Percentiles rank a stretch among this genome's conserved stretches.
Evolutionary conservation across 2,888 invertebrate genomes (phyloP).

Genomic region (Catocala sponsa): DNA sequence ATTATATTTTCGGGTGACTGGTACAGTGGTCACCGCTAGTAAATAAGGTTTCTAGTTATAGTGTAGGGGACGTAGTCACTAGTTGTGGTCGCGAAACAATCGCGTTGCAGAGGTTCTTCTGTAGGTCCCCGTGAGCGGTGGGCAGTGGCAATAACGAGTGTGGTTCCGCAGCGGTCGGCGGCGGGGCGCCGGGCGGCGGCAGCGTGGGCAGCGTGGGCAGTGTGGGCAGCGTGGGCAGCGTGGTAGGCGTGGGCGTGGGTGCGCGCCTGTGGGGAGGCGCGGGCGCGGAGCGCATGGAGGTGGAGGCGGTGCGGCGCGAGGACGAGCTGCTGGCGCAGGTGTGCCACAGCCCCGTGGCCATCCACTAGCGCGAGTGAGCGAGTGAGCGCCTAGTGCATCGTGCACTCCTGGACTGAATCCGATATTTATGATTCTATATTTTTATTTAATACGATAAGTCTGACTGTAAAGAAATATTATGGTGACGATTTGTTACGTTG

Average conservation of each 20-base stretch:
- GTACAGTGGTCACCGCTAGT: too few relatives aligned
- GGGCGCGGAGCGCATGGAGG: constrained; percentile 91
- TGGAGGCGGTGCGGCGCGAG: constrained; percentile 77
- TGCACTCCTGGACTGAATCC: constrained; percentile 69
- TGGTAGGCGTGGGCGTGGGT: constrained; percentile 33
- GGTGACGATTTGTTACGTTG: constrained; percentile 79
- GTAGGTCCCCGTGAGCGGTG: background rate
- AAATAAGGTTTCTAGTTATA: too few relatives aligned
- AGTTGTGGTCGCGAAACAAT: too few relatives aligned
- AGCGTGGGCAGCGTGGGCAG: constrained; percentile 20
- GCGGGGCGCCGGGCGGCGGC: constrained; percentile 23
- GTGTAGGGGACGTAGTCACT: too few relatives aligned
- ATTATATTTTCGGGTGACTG: too few relatives aligned
- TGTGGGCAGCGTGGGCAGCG: constrained; percentile 7
- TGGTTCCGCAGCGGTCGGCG: constrained; percentile 62
- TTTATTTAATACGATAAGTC: constrained; percentile 87
- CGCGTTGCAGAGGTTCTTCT: background rate
- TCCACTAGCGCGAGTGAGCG: constrained; percentile 87
- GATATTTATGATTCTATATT: constrained; percentile 86
- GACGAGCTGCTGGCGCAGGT: constrained; percentile 93
- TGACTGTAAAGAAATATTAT: constrained; percentile 82
- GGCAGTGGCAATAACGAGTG: constrained; percentile 11
- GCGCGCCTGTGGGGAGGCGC: constrained; percentile 39
- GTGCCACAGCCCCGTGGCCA: constrained; percentile 97
- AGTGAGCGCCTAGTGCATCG: constrained; percentile 7